phyloP scores from a whole-genome alignment of 2,888 invertebrate genomes.

The Chromoteleia sp. region DNA sequence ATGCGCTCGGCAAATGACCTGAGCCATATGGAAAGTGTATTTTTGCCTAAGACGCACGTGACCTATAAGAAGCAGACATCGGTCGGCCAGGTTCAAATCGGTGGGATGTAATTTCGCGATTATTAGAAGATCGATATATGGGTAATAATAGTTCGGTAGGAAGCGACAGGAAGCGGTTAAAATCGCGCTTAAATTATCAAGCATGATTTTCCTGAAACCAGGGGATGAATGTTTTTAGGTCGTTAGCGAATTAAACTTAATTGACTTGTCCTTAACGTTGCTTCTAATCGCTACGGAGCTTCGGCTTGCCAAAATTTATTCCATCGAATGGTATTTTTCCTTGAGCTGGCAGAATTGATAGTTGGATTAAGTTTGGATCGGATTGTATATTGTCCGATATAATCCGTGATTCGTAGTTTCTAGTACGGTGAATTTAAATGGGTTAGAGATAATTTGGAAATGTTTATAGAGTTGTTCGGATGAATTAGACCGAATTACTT shows the following conservation, averaged over 20 bases:
- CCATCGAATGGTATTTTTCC: neutral
- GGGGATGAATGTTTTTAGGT: constrained; percentile 13
- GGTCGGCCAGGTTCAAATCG: constrained; percentile 29
- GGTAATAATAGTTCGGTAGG: constrained; percentile 42
- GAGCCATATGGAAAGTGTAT: constrained; percentile 56
- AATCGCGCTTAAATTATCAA: neutral
- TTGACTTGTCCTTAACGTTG: neutral
- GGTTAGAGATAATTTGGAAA: constrained; percentile 12
- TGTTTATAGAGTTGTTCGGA: neutral
- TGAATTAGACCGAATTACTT: neutral
- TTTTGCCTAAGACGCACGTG: constrained; percentile 45
- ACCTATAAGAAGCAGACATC: constrained; percentile 52
- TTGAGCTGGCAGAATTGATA: constrained; percentile 20
- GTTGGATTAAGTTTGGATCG: constrained; percentile 19
- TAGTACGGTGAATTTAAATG: constrained; percentile 4
- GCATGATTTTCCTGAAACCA: too few relatives aligned
- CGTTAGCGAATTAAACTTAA: constrained; percentile 9
- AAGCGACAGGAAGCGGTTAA: neutral
- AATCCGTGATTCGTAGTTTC: constrained; percentile 20
- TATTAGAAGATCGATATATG: constrained; percentile 41
- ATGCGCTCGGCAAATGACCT: constrained; percentile 54
- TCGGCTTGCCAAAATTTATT: neutral
- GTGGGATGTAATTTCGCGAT: constrained; percentile 39
- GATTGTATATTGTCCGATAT: constrained; percentile 3
- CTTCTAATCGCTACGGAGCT: neutral